These are phyloP conservation scores for Pygathrix nemaeus DNA, from an alignment of 2,113 vertebrate species.

Conservation along the genomic window DNA sequence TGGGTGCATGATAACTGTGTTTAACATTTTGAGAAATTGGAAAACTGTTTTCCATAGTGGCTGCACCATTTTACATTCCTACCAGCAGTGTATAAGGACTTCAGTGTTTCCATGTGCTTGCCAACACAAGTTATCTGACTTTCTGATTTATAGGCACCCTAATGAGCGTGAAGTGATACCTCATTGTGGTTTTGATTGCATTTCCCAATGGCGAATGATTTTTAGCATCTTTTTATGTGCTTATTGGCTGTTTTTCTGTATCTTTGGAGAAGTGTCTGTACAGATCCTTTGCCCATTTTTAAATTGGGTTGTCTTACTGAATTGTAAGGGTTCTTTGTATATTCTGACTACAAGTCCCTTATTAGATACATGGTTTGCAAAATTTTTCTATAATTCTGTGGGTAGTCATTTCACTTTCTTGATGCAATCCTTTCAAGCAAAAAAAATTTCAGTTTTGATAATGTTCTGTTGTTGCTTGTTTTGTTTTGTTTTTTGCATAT, in stretches of 20 bases:
- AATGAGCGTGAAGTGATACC: background rate
- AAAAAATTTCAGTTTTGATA: background rate
- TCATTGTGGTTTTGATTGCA: background rate
- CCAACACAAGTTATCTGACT: background rate
- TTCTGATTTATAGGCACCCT: background rate
- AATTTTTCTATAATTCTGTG: background rate
- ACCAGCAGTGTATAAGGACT: background rate
- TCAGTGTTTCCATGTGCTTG: background rate
- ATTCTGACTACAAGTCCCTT: background rate
- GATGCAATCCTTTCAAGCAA: background rate
- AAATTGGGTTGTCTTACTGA: background rate
- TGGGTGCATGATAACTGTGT: background rate
- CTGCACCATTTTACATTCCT: background rate
- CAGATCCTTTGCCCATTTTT: background rate
- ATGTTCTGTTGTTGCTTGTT: background rate
- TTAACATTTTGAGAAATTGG: background rate
- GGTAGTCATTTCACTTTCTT: background rate
- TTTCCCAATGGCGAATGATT: background rate
- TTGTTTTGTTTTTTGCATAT: background rate
- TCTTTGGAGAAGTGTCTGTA: background rate
- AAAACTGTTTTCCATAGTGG: background rate
- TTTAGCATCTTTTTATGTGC: background rate
- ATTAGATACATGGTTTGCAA: background rate
- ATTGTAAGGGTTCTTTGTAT: background rate
- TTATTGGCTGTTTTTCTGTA: background rate